Evolutionary conservation across 2,797 vertebrate species (phyloP).

Genomic region (Lithobates pipiens): DNA sequence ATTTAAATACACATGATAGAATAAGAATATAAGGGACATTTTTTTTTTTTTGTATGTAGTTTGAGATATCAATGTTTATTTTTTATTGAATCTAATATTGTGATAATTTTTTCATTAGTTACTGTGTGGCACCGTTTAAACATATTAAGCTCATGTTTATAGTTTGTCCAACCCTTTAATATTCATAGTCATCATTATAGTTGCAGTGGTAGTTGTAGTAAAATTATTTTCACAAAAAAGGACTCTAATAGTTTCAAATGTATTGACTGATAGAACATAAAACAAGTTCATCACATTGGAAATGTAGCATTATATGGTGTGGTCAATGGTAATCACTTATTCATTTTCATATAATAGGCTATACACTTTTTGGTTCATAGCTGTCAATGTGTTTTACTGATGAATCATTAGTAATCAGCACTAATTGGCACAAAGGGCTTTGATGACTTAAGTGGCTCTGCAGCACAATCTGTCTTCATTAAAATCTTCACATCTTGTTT

Average conservation of each 20-base stretch:
- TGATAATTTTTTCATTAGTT: too few relatives aligned
- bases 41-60: too few relatives aligned
- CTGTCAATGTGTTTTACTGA: neutral
- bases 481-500: neutral
- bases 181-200: neutral
- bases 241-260: neutral
- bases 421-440: constrained; percentile 19
- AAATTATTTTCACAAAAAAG: too few relatives aligned
- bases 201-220: neutral
- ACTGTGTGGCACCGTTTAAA: too few relatives aligned
- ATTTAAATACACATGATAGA: too few relatives aligned
- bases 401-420: constrained; percentile 8
- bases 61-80: too few relatives aligned
- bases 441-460: constrained; percentile 15
- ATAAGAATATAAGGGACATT: too few relatives aligned
- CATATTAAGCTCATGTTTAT: too few relatives aligned
- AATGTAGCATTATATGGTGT: neutral
- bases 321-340: neutral
- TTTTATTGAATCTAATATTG: too few relatives aligned
- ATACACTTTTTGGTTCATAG: constrained; percentile 7
- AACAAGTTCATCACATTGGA: neutral
- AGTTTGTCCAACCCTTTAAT: neutral
- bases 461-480: constrained; percentile 30
- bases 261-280: neutral
- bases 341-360: neutral